Evolutionary conservation across 1,140 invertebrate species (phyloP), one percentile per base, ranked within the genome.

Genomic region (Pectinophora gossypiella): DNA sequence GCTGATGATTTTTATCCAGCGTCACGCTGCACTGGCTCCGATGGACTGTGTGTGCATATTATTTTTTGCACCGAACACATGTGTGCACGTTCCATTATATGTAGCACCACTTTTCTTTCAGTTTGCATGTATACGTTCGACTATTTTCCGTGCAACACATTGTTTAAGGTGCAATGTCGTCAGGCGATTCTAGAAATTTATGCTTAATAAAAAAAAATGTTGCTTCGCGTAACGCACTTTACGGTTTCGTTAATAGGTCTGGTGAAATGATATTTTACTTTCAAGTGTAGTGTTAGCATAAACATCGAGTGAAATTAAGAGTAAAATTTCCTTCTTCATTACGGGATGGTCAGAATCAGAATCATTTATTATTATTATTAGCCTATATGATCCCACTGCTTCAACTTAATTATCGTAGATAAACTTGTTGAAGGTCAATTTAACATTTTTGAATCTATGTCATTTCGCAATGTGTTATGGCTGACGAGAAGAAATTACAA

Each of bases 1-100:
- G 76, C 51, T 59, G 66, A 81, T 79, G 64, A 82, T 79, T 87
- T 87, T 87, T 87, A 87, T 85, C 67, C 72, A 49, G 21, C 55
- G 81, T 85, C 80, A 84, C 75, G 84, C 73, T 84, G 70, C 74
- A 74, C 52, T 76, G 72, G 48, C 21, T 59, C 60, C 49, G 46
- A 40, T 55, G 45, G 49, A 44, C 56, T 57, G 65, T 72, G 68
- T 76, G 67, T 66, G 68, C 54, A 66, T n/a, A n/a, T 59, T 69
- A 60, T 72, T 75, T 80, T 80, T 85, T 78, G 67, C 51, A 53
- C 51, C 43, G 32, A 22, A 48, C 61, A 61, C 43, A 64, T 53
- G 48, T 65, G 63, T 60, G 61, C 69, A 66, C 63, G 61, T 56
- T 40, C 56, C 54, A 69, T 71, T 66, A 64, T 51, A 53, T 56